Evolutionary conservation across 1,140 invertebrate species (phyloP).

Genomic region (Dryas iulia): DNA sequence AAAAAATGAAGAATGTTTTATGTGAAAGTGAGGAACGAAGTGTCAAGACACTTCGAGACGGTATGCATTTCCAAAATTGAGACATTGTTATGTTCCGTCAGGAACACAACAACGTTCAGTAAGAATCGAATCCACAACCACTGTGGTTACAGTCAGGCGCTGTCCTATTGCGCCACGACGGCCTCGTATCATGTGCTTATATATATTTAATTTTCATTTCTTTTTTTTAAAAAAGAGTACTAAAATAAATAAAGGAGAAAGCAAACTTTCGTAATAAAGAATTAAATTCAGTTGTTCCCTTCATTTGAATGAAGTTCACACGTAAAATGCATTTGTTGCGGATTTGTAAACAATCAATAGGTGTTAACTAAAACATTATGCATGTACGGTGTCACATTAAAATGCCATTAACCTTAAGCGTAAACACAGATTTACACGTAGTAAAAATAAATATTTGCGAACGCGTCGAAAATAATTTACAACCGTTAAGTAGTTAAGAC

Average conservation of each 20-base stretch:
- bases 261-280: neutral
- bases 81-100: too few relatives aligned
- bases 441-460: conserved; percentile 8
- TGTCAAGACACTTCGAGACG: too few relatives aligned
- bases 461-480: neutral
- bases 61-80: too few relatives aligned
- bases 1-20: too few relatives aligned
- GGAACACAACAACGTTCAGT: too few relatives aligned
- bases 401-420: conserved; percentile 22
- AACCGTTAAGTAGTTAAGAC: neutral
- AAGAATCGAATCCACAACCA: too few relatives aligned
- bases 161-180: too few relatives aligned
- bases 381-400: conserved; percentile 28
- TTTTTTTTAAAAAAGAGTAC: too few relatives aligned
- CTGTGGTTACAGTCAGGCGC: too few relatives aligned
- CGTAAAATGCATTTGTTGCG: neutral
- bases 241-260: neutral
- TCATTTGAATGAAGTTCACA: neutral
- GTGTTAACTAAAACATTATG: conserved; percentile 2
- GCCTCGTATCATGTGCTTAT: too few relatives aligned
- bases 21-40: too few relatives aligned
- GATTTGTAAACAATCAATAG: neutral
- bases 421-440: conserved; percentile 17
- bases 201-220: too few relatives aligned
- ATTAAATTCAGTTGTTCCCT: neutral